Evolutionary conservation across 2,797 vertebrate genomes (phyloP), one percentile per base, ranked within the genome.

Genomic region (Holocentrus rufus): DNA sequence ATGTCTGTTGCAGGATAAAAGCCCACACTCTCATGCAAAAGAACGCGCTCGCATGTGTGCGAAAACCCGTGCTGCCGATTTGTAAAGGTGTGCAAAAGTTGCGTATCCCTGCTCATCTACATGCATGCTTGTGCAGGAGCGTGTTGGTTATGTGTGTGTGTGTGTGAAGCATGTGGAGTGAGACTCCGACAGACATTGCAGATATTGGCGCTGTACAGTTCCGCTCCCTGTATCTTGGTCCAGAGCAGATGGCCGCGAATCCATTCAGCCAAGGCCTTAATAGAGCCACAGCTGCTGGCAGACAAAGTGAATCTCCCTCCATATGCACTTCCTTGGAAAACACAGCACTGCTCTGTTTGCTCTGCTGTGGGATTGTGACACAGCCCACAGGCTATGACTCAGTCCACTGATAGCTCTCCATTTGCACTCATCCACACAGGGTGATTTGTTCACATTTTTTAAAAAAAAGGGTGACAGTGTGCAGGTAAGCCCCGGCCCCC

Each of bases 231-330:
- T 82, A 70, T 85, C 79, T 67, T 25, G 80, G 84, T 89, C 87
- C 85, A 88, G 87, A 92, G 85, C 92, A 94, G 93, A 94, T 93
- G 93, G 93, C 82, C 81, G 66, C 82, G 74, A 74, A 88, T 80
- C 79, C 71, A 67, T 78, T 61, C 79, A 89, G 88, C 92, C 92
- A 89, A 89, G 79, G 81, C 83, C 86, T 91, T 92, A 94, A 94
- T 91, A 88, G 88, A 91, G 89, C 76, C 89, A 84, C 93, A 92
- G 90, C 92, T 93, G 92, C 85, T 91, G 82, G 80, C 87, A 89
- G 90, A 90, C 91, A 91, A 90, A 93, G 88, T 90, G 89, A 92
- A 93, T 93, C 88, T 93, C 86, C 56, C 80, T 89, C 92, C 92
- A 92, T 92, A 93, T 91, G 92, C 81, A 90, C 79, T 80, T 76